Conservation (phyloP, 1,140 invertebrate genomes). For the Danaus plexippus region DNA sequence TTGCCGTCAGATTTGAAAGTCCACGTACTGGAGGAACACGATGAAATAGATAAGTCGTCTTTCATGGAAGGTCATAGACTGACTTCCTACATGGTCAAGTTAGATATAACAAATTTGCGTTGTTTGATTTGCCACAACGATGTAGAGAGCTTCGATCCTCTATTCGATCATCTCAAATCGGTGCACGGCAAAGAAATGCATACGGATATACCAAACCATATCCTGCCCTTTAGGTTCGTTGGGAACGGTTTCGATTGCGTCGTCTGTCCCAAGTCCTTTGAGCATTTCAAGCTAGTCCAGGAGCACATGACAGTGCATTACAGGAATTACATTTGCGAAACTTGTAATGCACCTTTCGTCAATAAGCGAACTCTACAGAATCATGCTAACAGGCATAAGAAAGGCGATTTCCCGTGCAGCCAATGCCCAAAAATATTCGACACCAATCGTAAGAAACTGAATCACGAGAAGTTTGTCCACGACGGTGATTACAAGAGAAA, state of each 20-base stretch:
- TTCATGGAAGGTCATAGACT: conserved; percentile 34
- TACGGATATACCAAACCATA: conserved; percentile 34
- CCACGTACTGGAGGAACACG: conserved; percentile 31
- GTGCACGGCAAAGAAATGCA: conserved; percentile 28
- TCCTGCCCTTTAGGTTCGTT: conserved; percentile 41
- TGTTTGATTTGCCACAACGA: conserved; percentile 33
- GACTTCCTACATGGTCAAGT: conserved; percentile 35
- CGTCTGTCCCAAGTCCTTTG: conserved; percentile 33
- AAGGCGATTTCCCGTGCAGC: conserved; percentile 23
- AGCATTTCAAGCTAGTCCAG: conserved; percentile 31
- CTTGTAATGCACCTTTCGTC: conserved; percentile 39
- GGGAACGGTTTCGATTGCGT: conserved; percentile 28
- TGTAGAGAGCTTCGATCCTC: conserved; percentile 21
- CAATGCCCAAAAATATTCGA: conserved; percentile 29
- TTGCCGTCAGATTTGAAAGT: conserved; percentile 35
- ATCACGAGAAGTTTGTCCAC: conserved; percentile 24
- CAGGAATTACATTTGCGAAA: conserved; percentile 37
- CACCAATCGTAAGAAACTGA: conserved; percentile 26
- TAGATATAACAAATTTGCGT: conserved; percentile 40
- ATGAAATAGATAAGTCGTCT: conserved; percentile 18
- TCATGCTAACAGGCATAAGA: conserved; percentile 31
- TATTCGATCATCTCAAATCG: conserved; percentile 29
- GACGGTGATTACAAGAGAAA: conserved; percentile 13
- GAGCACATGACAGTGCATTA: conserved; percentile 40
- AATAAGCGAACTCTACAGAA: conserved; percentile 39